phyloP scores from a whole-genome alignment of 2,113 vertebrate genomes.

The Barnardius zonarius region DNA sequence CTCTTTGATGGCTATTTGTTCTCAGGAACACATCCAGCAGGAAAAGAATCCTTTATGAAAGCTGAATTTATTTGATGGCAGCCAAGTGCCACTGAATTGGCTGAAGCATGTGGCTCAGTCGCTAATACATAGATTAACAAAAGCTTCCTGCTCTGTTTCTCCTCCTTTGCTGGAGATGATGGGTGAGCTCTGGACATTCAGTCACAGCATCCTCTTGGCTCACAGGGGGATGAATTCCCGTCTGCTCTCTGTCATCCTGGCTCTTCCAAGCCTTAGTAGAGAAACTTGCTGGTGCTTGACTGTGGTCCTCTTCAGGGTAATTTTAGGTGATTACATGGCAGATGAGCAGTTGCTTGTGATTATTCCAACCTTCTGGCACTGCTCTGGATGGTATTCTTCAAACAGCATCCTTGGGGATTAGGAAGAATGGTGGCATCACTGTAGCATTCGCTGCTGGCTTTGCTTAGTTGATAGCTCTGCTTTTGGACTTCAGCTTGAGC shows the following conservation, averaged over 20 bases:
- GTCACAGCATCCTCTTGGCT: background rate
- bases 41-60: background rate
- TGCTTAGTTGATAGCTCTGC: background rate
- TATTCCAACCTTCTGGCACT: background rate
- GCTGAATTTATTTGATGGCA: background rate
- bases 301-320: background rate
- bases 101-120: background rate
- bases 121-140: background rate
- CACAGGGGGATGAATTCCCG: background rate
- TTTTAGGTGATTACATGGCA: background rate
- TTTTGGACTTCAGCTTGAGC: background rate
- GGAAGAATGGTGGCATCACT: background rate
- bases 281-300: background rate
- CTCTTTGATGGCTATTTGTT: constrained; percentile 33
- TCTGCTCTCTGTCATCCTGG: background rate
- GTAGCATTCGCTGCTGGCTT: background rate
- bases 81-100: background rate
- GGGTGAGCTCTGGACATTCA: background rate
- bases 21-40: constrained; percentile 37
- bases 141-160: background rate
- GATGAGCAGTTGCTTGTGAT: background rate
- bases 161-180: background rate
- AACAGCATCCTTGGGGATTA: accelerated
- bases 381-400: background rate
- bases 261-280: background rate